These are phyloP conservation scores for Micoletzkya japonica DNA, from an alignment of 2,888 invertebrate genomes.

Conservation along the genomic window DNA sequence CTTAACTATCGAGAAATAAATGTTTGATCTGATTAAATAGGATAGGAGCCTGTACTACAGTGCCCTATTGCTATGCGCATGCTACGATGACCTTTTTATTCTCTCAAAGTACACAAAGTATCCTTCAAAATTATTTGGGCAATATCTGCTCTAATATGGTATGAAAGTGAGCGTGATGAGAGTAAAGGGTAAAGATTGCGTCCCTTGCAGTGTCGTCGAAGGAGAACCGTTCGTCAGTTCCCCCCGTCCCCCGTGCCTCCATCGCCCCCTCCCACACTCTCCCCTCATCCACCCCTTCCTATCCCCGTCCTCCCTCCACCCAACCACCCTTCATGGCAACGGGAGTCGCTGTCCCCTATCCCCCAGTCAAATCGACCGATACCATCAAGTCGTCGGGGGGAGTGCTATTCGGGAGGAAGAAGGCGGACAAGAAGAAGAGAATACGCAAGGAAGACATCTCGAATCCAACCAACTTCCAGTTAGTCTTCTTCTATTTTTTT, in stretches of 20 bases:
- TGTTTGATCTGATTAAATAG: too few species aligned
- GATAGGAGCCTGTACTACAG: too few species aligned
- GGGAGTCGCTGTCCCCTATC: constrained; percentile 20
- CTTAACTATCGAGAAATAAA: too few species aligned
- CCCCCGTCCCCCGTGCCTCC: not conserved
- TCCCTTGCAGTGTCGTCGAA: too few species aligned
- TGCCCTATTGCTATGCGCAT: too few species aligned
- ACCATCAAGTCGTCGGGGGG: constrained; percentile 29
- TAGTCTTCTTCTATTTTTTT: too few species aligned
- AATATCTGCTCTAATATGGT: too few species aligned
- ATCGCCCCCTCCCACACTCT: not conserved
- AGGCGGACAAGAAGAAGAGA: constrained; percentile 40
- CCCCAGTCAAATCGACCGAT: not conserved
- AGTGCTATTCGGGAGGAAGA: constrained; percentile 35
- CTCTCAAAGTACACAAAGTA: too few species aligned
- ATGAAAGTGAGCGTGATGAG: too few species aligned
- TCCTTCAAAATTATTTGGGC: too few species aligned
- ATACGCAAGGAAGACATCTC: constrained; percentile 62
- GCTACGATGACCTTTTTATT: too few species aligned
- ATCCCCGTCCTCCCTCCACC: not conserved
- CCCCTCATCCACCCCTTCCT: not conserved
- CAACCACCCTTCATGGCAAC: constrained; percentile 20
- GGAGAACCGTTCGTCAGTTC: not conserved
- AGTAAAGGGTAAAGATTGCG: too few species aligned
- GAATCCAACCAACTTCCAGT: constrained; percentile 62